Evolutionary conservation across 2,797 vertebrate species (phyloP).

Genomic region (Poecilia wingei): DNA sequence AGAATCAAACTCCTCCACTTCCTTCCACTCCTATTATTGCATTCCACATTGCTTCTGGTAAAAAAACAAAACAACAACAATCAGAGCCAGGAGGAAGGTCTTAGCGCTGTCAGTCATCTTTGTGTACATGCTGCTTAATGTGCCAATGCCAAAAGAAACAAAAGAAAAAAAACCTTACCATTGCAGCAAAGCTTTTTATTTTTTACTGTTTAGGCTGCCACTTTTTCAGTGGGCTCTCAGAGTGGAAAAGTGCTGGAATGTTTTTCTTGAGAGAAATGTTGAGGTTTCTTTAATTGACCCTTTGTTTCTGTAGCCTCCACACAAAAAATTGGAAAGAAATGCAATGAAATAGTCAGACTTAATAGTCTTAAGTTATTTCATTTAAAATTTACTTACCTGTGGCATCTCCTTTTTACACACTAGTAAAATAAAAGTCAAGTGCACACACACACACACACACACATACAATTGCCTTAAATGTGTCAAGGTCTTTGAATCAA

Average conservation of each 20-base stretch:
- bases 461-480: not conserved
- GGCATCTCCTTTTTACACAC: not conserved
- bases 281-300: not conserved
- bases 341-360: not conserved
- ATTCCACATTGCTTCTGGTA: too few species aligned
- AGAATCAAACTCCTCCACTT: too few species aligned
- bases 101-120: too few species aligned
- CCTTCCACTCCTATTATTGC: too few species aligned
- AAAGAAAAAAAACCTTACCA: too few species aligned
- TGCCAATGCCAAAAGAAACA: too few species aligned
- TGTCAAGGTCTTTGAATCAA: not conserved
- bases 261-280: not conserved
- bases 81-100: too few species aligned
- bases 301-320: not conserved
- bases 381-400: not conserved
- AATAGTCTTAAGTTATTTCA: not conserved
- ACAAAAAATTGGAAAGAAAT: not conserved
- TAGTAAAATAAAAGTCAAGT: not conserved
- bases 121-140: too few species aligned
- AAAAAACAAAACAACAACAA: too few species aligned
- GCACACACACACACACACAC: too few species aligned
- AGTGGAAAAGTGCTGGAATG: not conserved
- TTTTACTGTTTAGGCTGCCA: not conserved
- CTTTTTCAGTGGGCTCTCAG: not conserved
- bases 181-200: too few species aligned